Evolutionary conservation across 2,888 invertebrate species (phyloP).

Genomic region (Caenorhabditis virilis): DNA sequence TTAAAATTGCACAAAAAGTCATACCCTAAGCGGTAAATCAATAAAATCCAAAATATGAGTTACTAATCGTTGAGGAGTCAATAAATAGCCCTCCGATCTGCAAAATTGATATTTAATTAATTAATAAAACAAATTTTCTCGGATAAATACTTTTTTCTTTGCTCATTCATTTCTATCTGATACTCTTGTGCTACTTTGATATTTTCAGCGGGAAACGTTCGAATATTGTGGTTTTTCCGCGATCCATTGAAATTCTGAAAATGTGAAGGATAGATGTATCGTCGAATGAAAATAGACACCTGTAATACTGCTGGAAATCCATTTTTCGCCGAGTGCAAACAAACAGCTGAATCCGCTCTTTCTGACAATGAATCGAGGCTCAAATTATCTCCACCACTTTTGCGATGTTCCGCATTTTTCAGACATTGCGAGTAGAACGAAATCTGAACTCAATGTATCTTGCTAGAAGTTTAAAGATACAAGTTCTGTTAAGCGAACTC

Average conservation of each 20-base stretch:
- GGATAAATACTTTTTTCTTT: conserved; percentile 15
- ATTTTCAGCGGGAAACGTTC: conserved; percentile 13
- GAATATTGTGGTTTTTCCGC: conserved; percentile 6
- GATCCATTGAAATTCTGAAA: conserved; percentile 25
- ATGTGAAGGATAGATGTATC: no score
- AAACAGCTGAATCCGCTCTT: conserved; percentile 24
- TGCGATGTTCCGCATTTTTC: conserved; percentile 1
- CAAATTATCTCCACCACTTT: background rate
- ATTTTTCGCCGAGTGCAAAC: conserved; percentile 15
- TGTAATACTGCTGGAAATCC: conserved; percentile 13
- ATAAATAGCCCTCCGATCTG: conserved; percentile 27
- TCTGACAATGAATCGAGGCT: background rate
- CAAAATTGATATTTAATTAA: background rate
- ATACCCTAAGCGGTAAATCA: conserved; percentile 22
- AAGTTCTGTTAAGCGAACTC: no score
- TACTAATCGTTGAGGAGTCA: conserved; percentile 21
- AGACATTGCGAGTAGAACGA: conserved; percentile 14
- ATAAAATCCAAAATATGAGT: conserved; percentile 33
- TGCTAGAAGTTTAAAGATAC: no score
- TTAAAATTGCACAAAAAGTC: background rate
- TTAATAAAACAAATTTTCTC: background rate
- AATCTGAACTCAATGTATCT: no score
- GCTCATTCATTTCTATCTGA: conserved; percentile 21
- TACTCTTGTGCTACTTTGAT: conserved; percentile 13
- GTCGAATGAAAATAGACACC: no score